Conservation (phyloP, 2,113 vertebrate genomes). For the Chionomys nivalis region DNA sequence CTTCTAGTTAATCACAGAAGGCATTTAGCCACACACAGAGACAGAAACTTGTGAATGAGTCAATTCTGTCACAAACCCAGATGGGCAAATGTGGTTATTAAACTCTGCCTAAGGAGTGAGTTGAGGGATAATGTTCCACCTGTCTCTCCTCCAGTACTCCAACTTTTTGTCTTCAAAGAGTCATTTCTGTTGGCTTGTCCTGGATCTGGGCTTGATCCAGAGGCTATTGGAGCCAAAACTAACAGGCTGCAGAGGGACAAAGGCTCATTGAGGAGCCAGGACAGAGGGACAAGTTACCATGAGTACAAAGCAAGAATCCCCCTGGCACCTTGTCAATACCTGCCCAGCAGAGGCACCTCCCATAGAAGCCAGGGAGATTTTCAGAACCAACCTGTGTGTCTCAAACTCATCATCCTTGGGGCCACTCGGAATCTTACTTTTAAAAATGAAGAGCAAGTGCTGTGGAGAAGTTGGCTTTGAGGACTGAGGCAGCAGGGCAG, state of each 20-base stretch:
- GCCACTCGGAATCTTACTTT: background rate
- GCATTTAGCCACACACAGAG: background rate
- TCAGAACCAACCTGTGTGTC: background rate
- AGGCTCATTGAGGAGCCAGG: constrained; percentile 83
- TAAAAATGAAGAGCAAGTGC: background rate
- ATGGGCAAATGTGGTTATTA: background rate
- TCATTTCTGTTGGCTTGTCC: constrained; percentile 56
- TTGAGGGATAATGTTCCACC: background rate
- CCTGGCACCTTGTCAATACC: background rate
- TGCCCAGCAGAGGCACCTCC: background rate
- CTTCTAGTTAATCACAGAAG: background rate
- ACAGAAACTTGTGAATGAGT: background rate
- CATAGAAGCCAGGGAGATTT: background rate
- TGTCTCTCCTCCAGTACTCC: constrained; percentile 1
- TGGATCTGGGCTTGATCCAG: constrained; percentile 78
- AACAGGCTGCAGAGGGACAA: constrained; percentile 84
- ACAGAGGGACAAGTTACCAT: constrained; percentile 36
- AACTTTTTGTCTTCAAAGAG: constrained; percentile 41
- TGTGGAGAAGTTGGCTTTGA: background rate
- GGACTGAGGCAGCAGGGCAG: background rate
- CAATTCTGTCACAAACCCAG: background rate
- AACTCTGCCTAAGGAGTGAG: background rate
- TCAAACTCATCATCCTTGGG: background rate
- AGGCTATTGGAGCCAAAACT: constrained; percentile 85
- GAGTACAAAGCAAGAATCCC: constrained; percentile 55